Evolutionary conservation across 2,113 vertebrate species (phyloP).

Genomic region (Phocoena sinus): DNA sequence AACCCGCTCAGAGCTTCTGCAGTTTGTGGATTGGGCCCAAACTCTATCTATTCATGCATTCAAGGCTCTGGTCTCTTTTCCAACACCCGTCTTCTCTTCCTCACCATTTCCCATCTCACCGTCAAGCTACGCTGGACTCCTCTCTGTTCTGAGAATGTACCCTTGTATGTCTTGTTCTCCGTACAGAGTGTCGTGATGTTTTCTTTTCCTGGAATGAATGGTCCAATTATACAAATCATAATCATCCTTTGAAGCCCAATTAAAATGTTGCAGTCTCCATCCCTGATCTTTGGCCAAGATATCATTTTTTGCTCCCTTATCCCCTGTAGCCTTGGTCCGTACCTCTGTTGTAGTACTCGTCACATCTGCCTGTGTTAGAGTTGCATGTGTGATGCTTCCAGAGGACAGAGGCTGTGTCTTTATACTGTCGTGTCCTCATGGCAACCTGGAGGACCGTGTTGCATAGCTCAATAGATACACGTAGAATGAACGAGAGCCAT

Average conservation of each 20-base stretch:
- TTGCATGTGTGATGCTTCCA: neutral
- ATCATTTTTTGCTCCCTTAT: neutral
- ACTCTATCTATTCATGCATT: neutral
- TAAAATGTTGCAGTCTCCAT: neutral
- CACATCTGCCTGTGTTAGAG: neutral
- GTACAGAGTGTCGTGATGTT: neutral
- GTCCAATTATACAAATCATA: neutral
- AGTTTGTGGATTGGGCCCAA: neutral
- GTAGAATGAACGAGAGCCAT: constrained; percentile 4
- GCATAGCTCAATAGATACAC: neutral
- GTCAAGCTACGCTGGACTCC: neutral
- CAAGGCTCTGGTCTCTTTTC: neutral
- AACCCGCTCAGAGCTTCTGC: neutral
- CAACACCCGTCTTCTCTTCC: neutral
- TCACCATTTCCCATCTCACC: neutral
- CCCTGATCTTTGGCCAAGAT: neutral
- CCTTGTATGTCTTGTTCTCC: neutral
- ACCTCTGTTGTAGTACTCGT: accelerated
- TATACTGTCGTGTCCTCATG: neutral
- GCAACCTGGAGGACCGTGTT: neutral
- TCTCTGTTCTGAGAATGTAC: neutral
- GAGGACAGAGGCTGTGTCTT: neutral
- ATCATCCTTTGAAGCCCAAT: neutral
- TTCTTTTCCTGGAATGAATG: neutral
- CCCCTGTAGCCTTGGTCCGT: neutral